Conservation (phyloP, 2,888 invertebrate genomes). For the Drosophila testacea region DNA sequence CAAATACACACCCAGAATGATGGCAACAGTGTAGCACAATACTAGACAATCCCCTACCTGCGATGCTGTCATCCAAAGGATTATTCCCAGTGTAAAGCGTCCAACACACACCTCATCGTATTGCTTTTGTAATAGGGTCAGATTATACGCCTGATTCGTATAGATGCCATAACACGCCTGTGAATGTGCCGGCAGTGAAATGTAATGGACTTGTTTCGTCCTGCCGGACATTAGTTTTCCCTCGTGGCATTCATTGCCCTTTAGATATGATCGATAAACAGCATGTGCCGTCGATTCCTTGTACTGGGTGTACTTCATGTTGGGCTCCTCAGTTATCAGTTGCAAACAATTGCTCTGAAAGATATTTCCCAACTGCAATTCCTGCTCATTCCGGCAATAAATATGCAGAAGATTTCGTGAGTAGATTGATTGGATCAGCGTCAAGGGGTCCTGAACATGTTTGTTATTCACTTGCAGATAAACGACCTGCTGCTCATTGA, state of each 20-base stretch:
- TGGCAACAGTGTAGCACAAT: constrained; percentile 3
- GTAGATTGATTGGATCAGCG: constrained; percentile 24
- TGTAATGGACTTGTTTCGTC: constrained; percentile 3
- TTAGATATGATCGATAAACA: constrained; percentile 10
- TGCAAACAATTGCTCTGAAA: constrained; percentile 45
- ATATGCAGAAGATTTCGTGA: constrained; percentile 28
- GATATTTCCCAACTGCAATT: constrained; percentile 15
- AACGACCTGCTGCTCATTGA: constrained; percentile 1
- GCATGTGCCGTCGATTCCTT: constrained; percentile 21
- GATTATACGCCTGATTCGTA: constrained; percentile 39
- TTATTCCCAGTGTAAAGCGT: constrained; percentile 27
- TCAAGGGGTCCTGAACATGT: constrained; percentile 2
- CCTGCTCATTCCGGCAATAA: constrained; percentile 38
- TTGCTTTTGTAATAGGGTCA: constrained; percentile 29
- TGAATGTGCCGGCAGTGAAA: constrained; percentile 34
- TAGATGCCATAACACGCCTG: constrained; percentile 58
- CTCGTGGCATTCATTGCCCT: constrained; percentile 15
- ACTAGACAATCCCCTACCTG: neutral
- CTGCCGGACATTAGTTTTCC: constrained; percentile 18
- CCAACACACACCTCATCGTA: constrained; percentile 31
- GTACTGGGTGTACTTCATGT: constrained; percentile 41
- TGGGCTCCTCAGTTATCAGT: constrained; percentile 7
- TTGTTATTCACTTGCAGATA: constrained; percentile 23
- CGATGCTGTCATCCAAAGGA: constrained; percentile 21
- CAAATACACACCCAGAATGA: constrained; percentile 36